Evolutionary conservation across 1,140 invertebrate genomes (phyloP), one percentile per base, ranked within the genome.

Genomic region (Dreissena rostriformis): DNA sequence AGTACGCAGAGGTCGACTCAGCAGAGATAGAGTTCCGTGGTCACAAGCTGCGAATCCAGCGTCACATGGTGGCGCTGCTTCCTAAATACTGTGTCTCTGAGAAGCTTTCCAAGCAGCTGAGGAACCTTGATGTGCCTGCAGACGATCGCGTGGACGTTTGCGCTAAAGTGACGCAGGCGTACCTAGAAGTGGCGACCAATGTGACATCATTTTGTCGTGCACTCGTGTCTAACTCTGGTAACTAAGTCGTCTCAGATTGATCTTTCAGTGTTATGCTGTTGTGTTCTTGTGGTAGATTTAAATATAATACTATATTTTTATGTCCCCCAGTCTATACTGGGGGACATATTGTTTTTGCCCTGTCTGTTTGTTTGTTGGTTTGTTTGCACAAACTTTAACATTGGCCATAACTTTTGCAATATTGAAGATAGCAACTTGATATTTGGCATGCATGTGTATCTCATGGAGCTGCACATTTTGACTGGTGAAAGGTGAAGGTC

Each of bases 21-120:
- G 87, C 90, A 51, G 72, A 76, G 94, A 86, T 93, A 65, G 93
- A 94, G 86, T 91, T 92, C 73, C 84, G 88, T 73, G 90, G 90
- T 75, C 91, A 92, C 15, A 84, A 93, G n/a, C 78, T 84, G 26
- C 84, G 91, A 15, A 89, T 94, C n/a, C 91, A 93, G 83, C 86
- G 95, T 85, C 92, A 97, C 22, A 96, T 97, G 94, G 91, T 97
- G 24, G 94, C 95, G 0, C 92, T 97, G 22, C 94, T 97, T 39
- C 95, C 96, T 14, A 95, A 96, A 82, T 97, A 97, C 90, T 87
- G 86, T 65, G 74, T 92, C n/a, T 91, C 90, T 28, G 93, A 93
- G 28, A 89, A 85, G 68, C 70, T 92, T 15, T 82, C 80, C 76
- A 90, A 92, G 85, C 87, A 91, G 79, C 84, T 92, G 67, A 85